Evolutionary conservation across 2,888 invertebrate species (phyloP).

Genomic region (Diplolepis rosae): DNA sequence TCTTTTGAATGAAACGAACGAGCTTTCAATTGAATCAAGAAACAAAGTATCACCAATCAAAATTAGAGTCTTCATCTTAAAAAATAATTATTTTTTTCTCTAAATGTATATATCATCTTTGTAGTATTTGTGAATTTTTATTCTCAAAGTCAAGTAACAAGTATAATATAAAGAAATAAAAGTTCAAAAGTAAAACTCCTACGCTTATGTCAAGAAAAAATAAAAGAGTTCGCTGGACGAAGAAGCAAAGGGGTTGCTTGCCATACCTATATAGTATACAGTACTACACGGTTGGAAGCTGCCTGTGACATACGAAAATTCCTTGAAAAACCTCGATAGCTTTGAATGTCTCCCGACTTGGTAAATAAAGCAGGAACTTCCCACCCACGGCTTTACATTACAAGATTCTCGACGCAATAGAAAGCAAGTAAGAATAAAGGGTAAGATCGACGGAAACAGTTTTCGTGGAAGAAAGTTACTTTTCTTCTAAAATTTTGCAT

Average conservation of each 20-base stretch:
- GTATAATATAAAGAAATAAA: no score
- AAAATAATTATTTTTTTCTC: no score
- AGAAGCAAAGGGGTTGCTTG: conserved; percentile 63
- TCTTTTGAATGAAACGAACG: no score
- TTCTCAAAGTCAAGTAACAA: no score
- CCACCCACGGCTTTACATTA: background rate
- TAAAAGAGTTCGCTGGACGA: conserved; percentile 59
- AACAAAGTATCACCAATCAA: background rate
- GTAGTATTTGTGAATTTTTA: no score
- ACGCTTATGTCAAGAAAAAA: conserved; percentile 61
- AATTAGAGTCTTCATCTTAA: background rate
- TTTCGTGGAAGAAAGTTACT: background rate
- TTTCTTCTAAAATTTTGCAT: background rate
- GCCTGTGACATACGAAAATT: background rate
- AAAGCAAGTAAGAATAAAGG: background rate
- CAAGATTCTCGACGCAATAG: background rate
- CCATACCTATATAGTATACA: conserved; percentile 33
- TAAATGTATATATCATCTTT: no score
- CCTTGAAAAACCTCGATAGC: background rate
- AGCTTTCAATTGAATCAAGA: background rate
- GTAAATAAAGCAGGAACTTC: conserved; percentile 4
- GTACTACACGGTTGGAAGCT: background rate
- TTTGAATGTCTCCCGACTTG: background rate
- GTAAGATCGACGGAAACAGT: background rate
- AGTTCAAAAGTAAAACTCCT: conserved; percentile 15